Evolutionary conservation across 2,113 vertebrate genomes (phyloP), one percentile per base, ranked within the genome.

Genomic region (Mesocricetus auratus): DNA sequence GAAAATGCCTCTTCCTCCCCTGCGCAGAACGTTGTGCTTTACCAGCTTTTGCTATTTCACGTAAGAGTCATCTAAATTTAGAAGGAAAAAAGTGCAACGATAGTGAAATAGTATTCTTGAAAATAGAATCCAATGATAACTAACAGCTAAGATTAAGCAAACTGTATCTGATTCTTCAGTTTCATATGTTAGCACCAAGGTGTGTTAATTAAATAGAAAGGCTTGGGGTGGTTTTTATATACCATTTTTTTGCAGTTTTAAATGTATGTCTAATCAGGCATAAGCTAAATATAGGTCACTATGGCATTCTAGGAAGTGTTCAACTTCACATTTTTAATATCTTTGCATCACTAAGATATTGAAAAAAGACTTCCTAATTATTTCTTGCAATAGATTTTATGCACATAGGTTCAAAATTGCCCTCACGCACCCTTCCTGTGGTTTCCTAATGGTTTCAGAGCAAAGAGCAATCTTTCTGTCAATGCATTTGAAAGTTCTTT

Each of bases 401-500:
- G 47, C 90, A 97, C 68, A 62, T 96, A 97, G 95, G 94, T 96
- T 91, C 85, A 73, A 93, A 94, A 60, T 17, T 95, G 75, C n/a
- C 42, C 78, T 86, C 94, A 94, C 83, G 36, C 89, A 93, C 75
- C 21, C 71, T 93, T 96, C 58, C 86, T 86, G 89, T 85, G 64
- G 42, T 73, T 86, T 94, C 78, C 86, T 92, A 96, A 75, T 91
- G 88, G 29, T 78, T 85, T 95, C 93, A 91, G 58, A 95, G 39
- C 95, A 96, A 78, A 91, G 15, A 88, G 12, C 73, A 64, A 45
- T 95, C 89, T 92, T 94, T 98, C 98, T 99, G 98, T 98, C 98
- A 98, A 98, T 99, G 98, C 98, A 98, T 98, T 99, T 98, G 97
- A 98, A 98, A 98, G 94, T 98, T 98, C 98, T 98, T 93, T 98